Evolutionary conservation across 2,113 vertebrate genomes (phyloP).

Genomic region (Amphilophus citrinellus): DNA sequence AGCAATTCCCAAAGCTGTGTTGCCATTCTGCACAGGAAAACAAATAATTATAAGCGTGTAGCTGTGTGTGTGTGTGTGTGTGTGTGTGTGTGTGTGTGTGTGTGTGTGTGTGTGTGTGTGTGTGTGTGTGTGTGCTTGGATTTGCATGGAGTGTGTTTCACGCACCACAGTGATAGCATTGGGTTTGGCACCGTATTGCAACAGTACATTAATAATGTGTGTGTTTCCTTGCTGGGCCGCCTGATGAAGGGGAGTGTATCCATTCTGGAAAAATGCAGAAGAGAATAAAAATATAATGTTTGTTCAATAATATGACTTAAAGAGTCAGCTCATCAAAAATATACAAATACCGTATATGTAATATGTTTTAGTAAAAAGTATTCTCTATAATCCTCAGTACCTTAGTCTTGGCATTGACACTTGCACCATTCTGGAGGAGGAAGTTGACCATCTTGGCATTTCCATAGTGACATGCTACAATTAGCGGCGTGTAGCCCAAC

Average conservation of each 20-base stretch:
- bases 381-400: constrained; percentile 70
- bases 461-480: constrained; percentile 98
- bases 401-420: constrained; percentile 95
- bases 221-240: constrained; percentile 98
- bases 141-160: not conserved
- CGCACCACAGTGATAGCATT: constrained; percentile 93
- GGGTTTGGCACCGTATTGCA: constrained; percentile 93
- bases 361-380: not conserved
- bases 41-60: not conserved
- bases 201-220: constrained; percentile 95
- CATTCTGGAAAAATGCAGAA: constrained; percentile 81
- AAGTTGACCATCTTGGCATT: constrained; percentile 98
- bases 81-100: not conserved
- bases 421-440: constrained; percentile 92
- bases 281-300: not conserved
- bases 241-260: constrained; percentile 97
- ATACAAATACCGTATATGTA: not conserved
- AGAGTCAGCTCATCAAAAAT: too few species aligned
- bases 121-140: not conserved
- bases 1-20: constrained; percentile 93
- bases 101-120: not conserved
- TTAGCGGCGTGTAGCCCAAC: constrained; percentile 97
- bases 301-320: not conserved
- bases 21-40: constrained; percentile 88
- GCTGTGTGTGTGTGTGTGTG: not conserved